These are phyloP conservation scores for Chymomyza amoena DNA, from an alignment of 2,888 invertebrate species.

Conservation along the genomic window DNA sequence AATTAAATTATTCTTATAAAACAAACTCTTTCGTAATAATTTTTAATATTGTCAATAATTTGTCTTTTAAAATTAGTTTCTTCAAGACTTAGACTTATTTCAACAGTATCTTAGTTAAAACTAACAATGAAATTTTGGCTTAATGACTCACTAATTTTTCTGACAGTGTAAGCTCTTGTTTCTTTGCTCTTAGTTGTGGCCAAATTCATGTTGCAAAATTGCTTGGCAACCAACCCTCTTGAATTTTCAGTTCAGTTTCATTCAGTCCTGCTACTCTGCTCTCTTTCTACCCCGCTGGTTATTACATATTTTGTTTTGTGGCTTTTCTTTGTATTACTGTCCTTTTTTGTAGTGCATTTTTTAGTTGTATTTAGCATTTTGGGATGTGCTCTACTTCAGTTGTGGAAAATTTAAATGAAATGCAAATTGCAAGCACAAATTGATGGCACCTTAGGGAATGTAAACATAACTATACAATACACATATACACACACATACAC, in stretches of 20 bases:
- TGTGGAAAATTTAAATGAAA: conserved; percentile 17
- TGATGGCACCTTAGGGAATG: conserved; percentile 60
- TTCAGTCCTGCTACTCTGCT: not conserved
- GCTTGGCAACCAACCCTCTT: conserved; percentile 17
- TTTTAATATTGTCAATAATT: too few relatives aligned
- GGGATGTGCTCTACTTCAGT: conserved; percentile 23
- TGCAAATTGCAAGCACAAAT: conserved; percentile 2
- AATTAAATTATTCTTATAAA: too few relatives aligned
- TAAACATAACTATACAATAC: too few relatives aligned
- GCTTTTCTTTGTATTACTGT: conserved; percentile 36
- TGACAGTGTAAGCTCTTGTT: conserved; percentile 28
- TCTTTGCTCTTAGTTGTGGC: not conserved
- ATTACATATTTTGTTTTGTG: conserved; percentile 43
- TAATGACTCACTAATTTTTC: not conserved
- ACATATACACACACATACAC: conserved; percentile 15
- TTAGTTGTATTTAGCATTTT: conserved; percentile 25
- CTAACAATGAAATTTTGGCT: too few relatives aligned
- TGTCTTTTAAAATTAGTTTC: too few relatives aligned
- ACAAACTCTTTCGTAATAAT: too few relatives aligned
- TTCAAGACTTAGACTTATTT: too few relatives aligned
- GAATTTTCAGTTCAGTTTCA: conserved; percentile 31
- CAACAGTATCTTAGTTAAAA: too few relatives aligned
- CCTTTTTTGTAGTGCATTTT: conserved; percentile 40
- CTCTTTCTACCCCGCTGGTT: not conserved
- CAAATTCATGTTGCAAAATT: not conserved